phyloP scores from a whole-genome alignment of 2,797 vertebrate genomes.

The Zalophus californianus region DNA sequence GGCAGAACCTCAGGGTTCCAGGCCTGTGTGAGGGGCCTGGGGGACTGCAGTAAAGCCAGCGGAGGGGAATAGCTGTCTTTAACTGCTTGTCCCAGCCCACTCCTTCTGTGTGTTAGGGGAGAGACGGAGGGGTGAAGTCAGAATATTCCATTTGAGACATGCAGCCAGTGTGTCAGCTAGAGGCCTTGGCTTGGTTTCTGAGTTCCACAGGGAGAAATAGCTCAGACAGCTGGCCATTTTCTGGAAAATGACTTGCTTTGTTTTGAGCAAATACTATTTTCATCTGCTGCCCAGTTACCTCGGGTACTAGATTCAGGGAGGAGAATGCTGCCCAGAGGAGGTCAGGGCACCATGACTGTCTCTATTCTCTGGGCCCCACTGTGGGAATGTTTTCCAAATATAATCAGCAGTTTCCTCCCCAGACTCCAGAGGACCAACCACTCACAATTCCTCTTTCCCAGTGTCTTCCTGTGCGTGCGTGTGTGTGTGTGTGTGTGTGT shows the following conservation, averaged over 20 bases:
- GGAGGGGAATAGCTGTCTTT: background rate
- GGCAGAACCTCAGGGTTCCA: background rate
- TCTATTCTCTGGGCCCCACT: background rate
- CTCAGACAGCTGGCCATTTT: background rate
- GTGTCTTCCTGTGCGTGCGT: background rate
- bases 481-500: background rate
- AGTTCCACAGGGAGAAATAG: background rate
- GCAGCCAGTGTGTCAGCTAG: background rate
- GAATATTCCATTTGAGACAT: background rate
- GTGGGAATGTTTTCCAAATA: background rate
- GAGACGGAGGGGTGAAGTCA: background rate
- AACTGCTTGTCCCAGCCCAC: background rate
- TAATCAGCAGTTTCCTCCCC: constrained; percentile 23
- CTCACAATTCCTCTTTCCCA: background rate
- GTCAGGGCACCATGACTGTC: background rate
- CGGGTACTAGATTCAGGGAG: background rate
- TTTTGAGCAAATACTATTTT: constrained; percentile 63
- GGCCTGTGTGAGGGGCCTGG: background rate
- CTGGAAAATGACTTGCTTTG: constrained; percentile 4
- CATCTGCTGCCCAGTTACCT: background rate
- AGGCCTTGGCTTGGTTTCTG: background rate
- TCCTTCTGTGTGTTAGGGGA: background rate
- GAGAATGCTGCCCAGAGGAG: constrained; percentile 4
- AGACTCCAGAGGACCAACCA: background rate
- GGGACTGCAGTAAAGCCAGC: background rate